phyloP scores from a whole-genome alignment of 2,797 vertebrate species.

The Leptatherina wallacei region DNA sequence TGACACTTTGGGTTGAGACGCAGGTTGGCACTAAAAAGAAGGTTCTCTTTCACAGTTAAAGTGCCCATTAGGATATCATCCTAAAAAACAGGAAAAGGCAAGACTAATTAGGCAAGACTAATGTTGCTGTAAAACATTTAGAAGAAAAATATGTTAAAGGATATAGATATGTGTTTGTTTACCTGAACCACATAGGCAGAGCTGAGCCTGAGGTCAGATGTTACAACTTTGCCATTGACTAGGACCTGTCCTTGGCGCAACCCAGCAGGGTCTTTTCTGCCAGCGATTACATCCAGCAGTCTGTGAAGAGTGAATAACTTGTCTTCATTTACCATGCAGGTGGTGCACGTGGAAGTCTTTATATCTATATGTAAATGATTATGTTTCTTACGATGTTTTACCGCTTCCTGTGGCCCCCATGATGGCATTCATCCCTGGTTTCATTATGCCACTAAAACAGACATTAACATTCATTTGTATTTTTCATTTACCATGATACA shows the following conservation, averaged over 20 bases:
- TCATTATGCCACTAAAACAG: slow-evolving; percentile 85
- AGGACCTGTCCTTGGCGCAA: slow-evolving; percentile 76
- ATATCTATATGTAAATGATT: not conserved
- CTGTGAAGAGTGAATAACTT: slow-evolving; percentile 46
- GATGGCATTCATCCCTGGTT: slow-evolving; percentile 85
- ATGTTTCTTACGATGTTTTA: slow-evolving; percentile 85
- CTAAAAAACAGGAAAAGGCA: slow-evolving; percentile 51
- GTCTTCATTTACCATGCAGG: not conserved
- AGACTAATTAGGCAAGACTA: not conserved
- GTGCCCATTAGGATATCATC: slow-evolving; percentile 86
- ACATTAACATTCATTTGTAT: not conserved
- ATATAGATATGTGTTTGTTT: slow-evolving; percentile 13
- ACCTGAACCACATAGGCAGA: slow-evolving; percentile 87
- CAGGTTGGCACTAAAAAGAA: slow-evolving; percentile 84
- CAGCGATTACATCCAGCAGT: slow-evolving; percentile 83
- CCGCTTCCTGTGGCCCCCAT: slow-evolving; percentile 87
- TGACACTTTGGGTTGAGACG: slow-evolving; percentile 69
- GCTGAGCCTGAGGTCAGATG: slow-evolving; percentile 77
- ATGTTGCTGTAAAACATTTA: not conserved
- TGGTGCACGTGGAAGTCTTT: not conserved
- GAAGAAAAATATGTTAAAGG: not conserved
- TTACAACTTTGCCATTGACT: slow-evolving; percentile 76
- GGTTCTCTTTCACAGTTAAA: slow-evolving; percentile 82
- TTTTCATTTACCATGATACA: not conserved
- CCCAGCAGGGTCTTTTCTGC: slow-evolving; percentile 82